Evolutionary conservation across 2,113 vertebrate genomes (phyloP).

Genomic region (Actenoides lindsayi): DNA sequence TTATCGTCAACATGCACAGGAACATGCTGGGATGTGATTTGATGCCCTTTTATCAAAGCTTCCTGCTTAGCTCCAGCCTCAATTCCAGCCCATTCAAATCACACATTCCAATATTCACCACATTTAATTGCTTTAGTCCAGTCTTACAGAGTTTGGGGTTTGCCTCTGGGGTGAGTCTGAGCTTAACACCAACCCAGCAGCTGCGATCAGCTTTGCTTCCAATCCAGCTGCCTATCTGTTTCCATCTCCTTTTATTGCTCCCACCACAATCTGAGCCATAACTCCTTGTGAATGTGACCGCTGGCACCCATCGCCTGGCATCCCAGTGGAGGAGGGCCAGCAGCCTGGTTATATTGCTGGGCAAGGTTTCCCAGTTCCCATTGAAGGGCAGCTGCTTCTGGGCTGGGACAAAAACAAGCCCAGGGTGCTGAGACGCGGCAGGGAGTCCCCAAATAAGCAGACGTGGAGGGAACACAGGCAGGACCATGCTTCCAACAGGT

Average conservation of each 20-base stretch:
- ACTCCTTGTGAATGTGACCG: neutral
- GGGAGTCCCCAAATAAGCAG: neutral
- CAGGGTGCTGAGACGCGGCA: fast-evolving
- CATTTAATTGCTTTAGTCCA: neutral
- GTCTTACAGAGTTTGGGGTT: neutral
- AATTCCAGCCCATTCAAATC: neutral
- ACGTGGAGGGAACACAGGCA: fast-evolving
- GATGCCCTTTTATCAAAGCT: neutral
- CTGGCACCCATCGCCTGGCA: neutral
- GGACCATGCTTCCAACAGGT: fast-evolving
- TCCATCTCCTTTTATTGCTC: neutral
- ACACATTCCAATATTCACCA: neutral
- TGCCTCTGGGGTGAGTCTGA: neutral
- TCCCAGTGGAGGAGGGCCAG: neutral
- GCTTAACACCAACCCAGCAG: neutral
- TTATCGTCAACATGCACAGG: neutral
- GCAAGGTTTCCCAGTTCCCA: neutral
- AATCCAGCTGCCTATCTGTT: neutral
- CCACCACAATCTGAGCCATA: neutral
- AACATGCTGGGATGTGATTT: neutral
- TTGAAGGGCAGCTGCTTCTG: neutral
- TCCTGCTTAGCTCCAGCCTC: neutral
- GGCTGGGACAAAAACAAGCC: neutral
- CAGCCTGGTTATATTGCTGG: neutral
- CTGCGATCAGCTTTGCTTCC: neutral